A percentile compares a stretch with the other conserved stretches of the same genome.
These are phyloP conservation scores for Nestor notabilis DNA, from an alignment of 2,113 vertebrate species.

Conservation along the genomic window DNA sequence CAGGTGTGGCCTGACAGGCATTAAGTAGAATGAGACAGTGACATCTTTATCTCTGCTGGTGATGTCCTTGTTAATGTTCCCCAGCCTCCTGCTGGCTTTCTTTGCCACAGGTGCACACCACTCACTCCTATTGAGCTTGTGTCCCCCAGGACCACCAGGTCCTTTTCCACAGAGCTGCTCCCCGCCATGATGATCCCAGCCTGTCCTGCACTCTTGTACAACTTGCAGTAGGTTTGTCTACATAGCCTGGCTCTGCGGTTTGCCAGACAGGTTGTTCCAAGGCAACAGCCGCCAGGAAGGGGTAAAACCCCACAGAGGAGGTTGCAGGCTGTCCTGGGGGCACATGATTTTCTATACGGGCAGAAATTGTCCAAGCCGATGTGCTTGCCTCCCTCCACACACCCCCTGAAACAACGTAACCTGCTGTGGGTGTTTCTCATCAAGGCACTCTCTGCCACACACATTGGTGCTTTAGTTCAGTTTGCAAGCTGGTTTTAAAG, in stretches of 20 bases:
- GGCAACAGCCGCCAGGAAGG: background rate
- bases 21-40: background rate
- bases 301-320: fast-evolving
- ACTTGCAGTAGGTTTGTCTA: background rate
- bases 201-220: background rate
- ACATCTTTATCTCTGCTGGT: background rate
- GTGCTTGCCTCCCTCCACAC: background rate
- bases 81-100: background rate
- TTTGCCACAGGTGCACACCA: background rate
- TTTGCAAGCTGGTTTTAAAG: background rate
- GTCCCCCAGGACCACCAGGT: background rate
- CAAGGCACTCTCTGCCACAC: fast-evolving
- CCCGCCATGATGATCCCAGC: background rate
- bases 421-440: background rate
- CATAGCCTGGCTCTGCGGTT: fast-evolving
- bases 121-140: background rate
- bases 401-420: fast-evolving
- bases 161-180: background rate
- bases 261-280: background rate
- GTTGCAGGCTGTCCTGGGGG: background rate
- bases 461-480: background rate
- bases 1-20: background rate
- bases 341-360: fast-evolving
- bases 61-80: background rate
- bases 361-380: background rate